Percentiles rank a stretch among this genome's conserved stretches.
These are phyloP conservation scores for Oligia latruncula DNA, from an alignment of 2,888 invertebrate species.

Conservation along the genomic window DNA sequence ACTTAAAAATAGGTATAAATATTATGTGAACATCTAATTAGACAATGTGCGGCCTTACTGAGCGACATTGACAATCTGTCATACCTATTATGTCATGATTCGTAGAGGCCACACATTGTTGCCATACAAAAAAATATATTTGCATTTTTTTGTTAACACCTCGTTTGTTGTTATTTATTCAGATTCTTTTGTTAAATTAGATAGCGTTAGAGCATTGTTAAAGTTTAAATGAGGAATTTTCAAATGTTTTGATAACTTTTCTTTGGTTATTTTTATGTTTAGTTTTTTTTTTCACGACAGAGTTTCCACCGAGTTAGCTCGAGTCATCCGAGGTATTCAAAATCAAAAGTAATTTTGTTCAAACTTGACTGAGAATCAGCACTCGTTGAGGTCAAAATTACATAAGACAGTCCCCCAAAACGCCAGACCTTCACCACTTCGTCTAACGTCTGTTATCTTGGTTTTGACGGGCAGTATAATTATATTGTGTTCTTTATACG, in stretches of 20 bases:
- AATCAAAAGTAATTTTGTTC: background rate
- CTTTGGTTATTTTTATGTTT: background rate
- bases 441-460: too few relatives aligned
- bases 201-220: background rate
- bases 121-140: slow-evolving; percentile 40
- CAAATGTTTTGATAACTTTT: background rate
- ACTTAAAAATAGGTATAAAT: slow-evolving; percentile 17
- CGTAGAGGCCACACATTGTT: slow-evolving; percentile 52
- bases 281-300: background rate
- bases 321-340: background rate
- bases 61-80: slow-evolving; percentile 69
- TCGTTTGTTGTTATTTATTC: slow-evolving; percentile 22
- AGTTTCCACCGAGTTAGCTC: background rate
- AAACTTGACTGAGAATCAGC: background rate
- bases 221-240: background rate
- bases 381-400: background rate
- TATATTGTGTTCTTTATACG: too few relatives aligned
- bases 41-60: slow-evolving; percentile 60
- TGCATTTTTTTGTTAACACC: slow-evolving; percentile 51
- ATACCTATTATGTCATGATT: slow-evolving; percentile 61
- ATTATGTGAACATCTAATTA: slow-evolving; percentile 49
- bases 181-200: slow-evolving; percentile 3
- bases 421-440: background rate
- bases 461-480: too few relatives aligned
- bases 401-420: background rate